Conservation (phyloP, 1,140 invertebrate genomes). For the Magallana angulata region DNA sequence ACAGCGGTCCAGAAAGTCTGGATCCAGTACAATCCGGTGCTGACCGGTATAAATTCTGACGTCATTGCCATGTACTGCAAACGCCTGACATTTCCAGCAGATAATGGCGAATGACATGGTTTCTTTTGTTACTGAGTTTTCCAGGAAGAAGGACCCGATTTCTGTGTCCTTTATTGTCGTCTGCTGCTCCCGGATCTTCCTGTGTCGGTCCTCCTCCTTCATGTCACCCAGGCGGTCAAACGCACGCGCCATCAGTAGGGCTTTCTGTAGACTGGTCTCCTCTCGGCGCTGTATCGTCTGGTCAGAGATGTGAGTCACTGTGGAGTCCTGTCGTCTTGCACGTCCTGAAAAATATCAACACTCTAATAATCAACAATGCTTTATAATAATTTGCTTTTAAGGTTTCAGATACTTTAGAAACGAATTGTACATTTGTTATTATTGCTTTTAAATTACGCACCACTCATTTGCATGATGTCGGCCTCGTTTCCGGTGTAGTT, state of each 20-base stretch:
- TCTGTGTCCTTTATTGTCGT: background rate
- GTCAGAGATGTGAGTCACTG: slow-evolving; percentile 9
- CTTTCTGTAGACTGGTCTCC: slow-evolving; percentile 29
- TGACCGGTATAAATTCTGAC: slow-evolving; percentile 14
- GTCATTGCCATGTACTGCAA: slow-evolving; percentile 1
- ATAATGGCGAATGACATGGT: background rate
- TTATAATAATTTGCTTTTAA: too few relatives aligned
- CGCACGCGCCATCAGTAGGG: slow-evolving; percentile 6
- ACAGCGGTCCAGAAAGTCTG: background rate
- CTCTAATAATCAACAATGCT: too few relatives aligned
- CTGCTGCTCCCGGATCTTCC: slow-evolving; percentile 3
- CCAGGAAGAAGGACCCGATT: background rate
- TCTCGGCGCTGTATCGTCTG: background rate
- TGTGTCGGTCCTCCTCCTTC: background rate
- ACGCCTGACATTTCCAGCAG: slow-evolving; percentile 19
- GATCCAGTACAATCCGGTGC: background rate
- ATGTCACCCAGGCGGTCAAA: slow-evolving; percentile 21
- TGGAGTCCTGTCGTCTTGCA: background rate
- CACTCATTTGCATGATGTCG: slow-evolving; percentile 77
- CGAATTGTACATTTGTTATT: too few relatives aligned
- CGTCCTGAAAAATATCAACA: background rate
- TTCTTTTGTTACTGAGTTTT: too few relatives aligned
- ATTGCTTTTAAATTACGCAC: slow-evolving; percentile 48
- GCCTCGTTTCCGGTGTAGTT: slow-evolving; percentile 78
- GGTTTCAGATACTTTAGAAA: too few relatives aligned